Percentiles rank a stretch among this genome's conserved stretches.
Conservation (phyloP, 2,888 invertebrate species). For the Oligia strigilis region DNA sequence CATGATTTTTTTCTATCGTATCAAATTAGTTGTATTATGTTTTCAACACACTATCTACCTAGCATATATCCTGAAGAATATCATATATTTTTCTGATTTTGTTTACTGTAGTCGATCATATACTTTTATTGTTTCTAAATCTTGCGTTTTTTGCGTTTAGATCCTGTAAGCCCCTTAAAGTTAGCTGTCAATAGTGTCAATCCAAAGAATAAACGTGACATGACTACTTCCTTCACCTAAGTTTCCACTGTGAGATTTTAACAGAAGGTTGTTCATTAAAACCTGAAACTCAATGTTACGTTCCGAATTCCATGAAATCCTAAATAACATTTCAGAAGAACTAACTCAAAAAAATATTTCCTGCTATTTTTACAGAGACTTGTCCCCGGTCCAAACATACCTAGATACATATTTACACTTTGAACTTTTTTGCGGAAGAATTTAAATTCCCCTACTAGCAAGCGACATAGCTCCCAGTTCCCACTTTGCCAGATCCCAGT, state of each 20-base stretch:
- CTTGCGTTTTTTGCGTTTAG: too few species aligned
- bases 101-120: too few species aligned
- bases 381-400: background rate
- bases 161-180: too few species aligned
- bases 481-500: constrained; percentile 40
- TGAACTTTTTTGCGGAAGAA: constrained; percentile 16
- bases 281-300: background rate
- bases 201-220: too few species aligned
- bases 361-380: background rate
- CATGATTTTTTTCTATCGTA: too few species aligned
- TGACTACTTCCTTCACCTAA: background rate
- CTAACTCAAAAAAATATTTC: background rate
- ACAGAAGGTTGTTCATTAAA: background rate
- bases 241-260: background rate
- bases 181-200: too few species aligned
- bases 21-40: too few species aligned
- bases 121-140: too few species aligned
- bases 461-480: constrained; percentile 17
- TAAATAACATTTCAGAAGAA: background rate
- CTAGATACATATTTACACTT: background rate
- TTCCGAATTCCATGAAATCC: background rate
- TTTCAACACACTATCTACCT: too few species aligned
- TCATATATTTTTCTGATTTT: too few species aligned
- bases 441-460: constrained; percentile 45
- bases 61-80: too few species aligned